Evolutionary conservation across 2,113 vertebrate genomes (phyloP).

Genomic region (Oncorhynchus tshawytscha): DNA sequence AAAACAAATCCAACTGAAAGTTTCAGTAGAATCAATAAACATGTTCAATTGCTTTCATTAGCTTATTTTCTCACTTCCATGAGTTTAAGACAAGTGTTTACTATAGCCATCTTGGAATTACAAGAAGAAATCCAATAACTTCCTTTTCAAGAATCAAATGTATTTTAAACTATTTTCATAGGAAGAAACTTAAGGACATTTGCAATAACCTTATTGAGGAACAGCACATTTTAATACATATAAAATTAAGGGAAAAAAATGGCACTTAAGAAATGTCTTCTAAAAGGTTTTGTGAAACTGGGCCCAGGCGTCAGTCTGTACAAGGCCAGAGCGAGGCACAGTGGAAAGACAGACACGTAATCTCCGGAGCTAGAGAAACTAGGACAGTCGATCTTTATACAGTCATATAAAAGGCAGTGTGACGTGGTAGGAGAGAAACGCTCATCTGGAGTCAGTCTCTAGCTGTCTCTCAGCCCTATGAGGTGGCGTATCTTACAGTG

Average conservation of each 20-base stretch:
- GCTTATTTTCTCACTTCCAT: not conserved
- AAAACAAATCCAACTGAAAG: too few species aligned
- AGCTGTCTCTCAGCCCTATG: conserved; percentile 17
- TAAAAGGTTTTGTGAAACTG: too few species aligned
- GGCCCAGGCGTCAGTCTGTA: conserved; percentile 61
- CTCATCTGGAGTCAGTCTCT: conserved; percentile 35
- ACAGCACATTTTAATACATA: not conserved
- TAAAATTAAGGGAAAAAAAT: not conserved
- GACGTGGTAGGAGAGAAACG: conserved; percentile 30
- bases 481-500: not conserved
- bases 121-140: too few species aligned
- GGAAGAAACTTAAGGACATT: too few species aligned
- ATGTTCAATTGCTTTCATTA: too few species aligned
- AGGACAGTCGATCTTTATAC: conserved; percentile 16
- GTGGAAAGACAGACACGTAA: conserved; percentile 9
- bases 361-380: conserved; percentile 18
- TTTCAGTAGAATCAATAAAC: too few species aligned
- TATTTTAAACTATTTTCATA: too few species aligned
- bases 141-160: too few species aligned
- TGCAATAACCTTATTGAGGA: too few species aligned
- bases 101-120: conserved; percentile 52
- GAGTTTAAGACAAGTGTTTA: conserved; percentile 54
- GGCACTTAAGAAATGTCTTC: too few species aligned
- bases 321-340: conserved; percentile 49
- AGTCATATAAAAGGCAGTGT: conserved; percentile 20